Percentiles rank a stretch among this genome's conserved stretches.
Evolutionary conservation across 2,113 vertebrate species (phyloP).

Genomic region (Gnathonemus echidnorhynchus): DNA sequence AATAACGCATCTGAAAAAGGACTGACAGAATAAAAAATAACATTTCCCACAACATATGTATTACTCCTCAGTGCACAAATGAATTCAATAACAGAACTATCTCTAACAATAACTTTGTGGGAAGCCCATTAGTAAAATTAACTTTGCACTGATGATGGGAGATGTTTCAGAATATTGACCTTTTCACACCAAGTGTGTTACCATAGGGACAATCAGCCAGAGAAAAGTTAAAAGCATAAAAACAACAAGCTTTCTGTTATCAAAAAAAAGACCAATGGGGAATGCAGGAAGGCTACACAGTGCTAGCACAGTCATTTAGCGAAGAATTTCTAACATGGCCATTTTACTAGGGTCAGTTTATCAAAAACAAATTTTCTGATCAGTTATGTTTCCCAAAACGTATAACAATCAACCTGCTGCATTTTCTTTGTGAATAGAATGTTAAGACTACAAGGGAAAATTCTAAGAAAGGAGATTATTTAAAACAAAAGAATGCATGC

Average conservation of each 20-base stretch:
- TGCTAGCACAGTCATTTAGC: slow-evolving; percentile 42
- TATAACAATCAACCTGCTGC: not conserved
- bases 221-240: slow-evolving; percentile 62
- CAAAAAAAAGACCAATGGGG: slow-evolving; percentile 55
- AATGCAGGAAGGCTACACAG: slow-evolving; percentile 52
- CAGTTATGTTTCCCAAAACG: not conserved
- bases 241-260: slow-evolving; percentile 59
- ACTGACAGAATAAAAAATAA: not conserved
- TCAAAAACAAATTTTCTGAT: slow-evolving; percentile 5
- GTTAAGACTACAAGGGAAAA: not conserved
- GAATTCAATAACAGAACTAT: slow-evolving; percentile 36
- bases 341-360: slow-evolving; percentile 19
- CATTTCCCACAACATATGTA: not conserved
- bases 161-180: slow-evolving; percentile 60
- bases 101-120: slow-evolving; percentile 53
- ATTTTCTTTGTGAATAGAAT: slow-evolving; percentile 21
- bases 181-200: slow-evolving; percentile 65
- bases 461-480: not conserved
- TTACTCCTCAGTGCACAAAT: slow-evolving; percentile 1
- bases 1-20: slow-evolving; percentile 6
- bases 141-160: slow-evolving; percentile 61
- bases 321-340: slow-evolving; percentile 41
- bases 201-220: slow-evolving; percentile 53
- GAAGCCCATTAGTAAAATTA: slow-evolving; percentile 54
- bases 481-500: not conserved